Percentiles rank a stretch among this genome's conserved stretches.
Evolutionary conservation across 30 jellyfish, hydroid and myxozoan genomes (phyloP).

Genomic region (Pelagia noctiluca): DNA sequence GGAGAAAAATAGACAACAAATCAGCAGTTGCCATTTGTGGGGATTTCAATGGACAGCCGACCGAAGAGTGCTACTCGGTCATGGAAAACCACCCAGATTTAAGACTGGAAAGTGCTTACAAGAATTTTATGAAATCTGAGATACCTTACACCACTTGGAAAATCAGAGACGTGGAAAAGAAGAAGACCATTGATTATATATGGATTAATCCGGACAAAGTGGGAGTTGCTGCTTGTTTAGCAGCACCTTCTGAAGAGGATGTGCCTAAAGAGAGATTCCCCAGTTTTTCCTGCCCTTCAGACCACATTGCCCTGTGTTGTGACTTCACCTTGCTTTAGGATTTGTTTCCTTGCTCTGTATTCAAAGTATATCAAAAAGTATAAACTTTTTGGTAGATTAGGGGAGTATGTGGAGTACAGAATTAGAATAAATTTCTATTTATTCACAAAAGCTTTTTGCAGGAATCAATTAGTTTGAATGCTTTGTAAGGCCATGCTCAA

Average conservation of each 20-base stretch:
- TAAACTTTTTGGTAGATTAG: no score
- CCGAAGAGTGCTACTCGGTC: slow-evolving; percentile 59
- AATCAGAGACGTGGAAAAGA: slow-evolving; percentile 64
- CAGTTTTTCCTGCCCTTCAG: slow-evolving; percentile 71
- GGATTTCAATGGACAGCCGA: slow-evolving; percentile 81
- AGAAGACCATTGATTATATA: slow-evolving; percentile 81
- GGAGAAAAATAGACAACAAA: slow-evolving; percentile 21
- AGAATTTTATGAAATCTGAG: slow-evolving; percentile 35
- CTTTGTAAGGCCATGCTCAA: no score
- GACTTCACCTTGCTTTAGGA: slow-evolving; percentile 75
- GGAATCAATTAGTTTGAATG: no score
- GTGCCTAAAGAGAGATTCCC: slow-evolving; percentile 81
- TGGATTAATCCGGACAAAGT: slow-evolving; percentile 66
- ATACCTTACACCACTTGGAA: slow-evolving; percentile 84
- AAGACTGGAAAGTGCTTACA: slow-evolving; percentile 63
- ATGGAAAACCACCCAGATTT: slow-evolving; percentile 27
- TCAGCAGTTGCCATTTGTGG: slow-evolving; percentile 77
- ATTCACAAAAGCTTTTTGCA: no score
- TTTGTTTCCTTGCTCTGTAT: no score
- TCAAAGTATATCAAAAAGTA: no score
- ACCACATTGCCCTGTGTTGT: slow-evolving; percentile 82
- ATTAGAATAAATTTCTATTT: no score
- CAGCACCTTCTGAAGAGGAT: slow-evolving; percentile 70
- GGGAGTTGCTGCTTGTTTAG: slow-evolving; percentile 45
- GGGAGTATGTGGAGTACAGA: no score